phyloP scores from a whole-genome alignment of 2,797 vertebrate species.

The Agapornis canus region DNA sequence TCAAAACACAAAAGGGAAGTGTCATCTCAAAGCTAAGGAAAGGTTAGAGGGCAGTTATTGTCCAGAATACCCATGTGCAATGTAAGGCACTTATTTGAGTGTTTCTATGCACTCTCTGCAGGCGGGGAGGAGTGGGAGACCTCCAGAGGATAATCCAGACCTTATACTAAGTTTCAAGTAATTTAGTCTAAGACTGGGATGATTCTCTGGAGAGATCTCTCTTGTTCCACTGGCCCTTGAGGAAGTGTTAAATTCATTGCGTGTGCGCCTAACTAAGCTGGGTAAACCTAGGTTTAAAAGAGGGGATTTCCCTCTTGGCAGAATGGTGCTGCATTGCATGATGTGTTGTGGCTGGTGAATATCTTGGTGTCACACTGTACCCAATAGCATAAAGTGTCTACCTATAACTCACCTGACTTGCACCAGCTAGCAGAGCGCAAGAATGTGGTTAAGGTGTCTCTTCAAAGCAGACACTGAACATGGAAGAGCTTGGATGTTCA shows the following conservation, averaged over 20 bases:
- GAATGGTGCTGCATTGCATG: background rate
- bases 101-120: background rate
- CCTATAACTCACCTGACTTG: background rate
- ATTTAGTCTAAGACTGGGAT: background rate
- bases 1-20: background rate
- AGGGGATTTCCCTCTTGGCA: background rate
- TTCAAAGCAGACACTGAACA: background rate
- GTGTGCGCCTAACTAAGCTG: background rate
- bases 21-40: background rate
- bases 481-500: background rate
- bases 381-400: background rate
- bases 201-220: background rate
- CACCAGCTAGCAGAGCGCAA: background rate
- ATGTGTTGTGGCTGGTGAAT: background rate
- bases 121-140: background rate
- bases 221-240: background rate
- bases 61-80: background rate
- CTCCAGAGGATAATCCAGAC: background rate
- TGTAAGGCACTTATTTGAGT: background rate
- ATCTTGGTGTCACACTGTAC: background rate
- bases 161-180: background rate
- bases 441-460: background rate
- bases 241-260: background rate
- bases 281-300: background rate
- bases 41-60: background rate